Evolutionary conservation across 1,140 invertebrate species (phyloP).

Genomic region (Vanessa tameamea): DNA sequence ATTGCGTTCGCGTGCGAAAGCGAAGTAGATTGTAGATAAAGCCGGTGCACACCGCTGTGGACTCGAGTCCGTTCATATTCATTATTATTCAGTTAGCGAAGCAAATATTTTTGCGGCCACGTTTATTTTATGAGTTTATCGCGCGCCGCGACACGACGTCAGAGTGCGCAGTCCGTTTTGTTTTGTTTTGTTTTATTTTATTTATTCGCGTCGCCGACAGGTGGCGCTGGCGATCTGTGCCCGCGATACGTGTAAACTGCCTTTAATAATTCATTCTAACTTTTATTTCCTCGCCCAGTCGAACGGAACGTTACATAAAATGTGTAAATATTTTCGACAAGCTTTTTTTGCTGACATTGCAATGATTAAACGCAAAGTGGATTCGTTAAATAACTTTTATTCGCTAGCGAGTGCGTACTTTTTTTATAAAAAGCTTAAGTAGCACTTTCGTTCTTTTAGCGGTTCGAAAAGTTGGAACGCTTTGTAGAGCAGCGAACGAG

Average conservation of each 20-base stretch:
- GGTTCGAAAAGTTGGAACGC: conserved; percentile 23
- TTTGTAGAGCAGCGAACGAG: conserved; percentile 21
- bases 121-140: conserved; percentile 47
- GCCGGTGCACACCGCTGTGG: conserved; percentile 20
- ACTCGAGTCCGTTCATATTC: conserved; percentile 43
- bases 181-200: conserved; percentile 54
- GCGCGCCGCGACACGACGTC: conserved; percentile 38
- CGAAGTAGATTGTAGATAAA: conserved; percentile 29
- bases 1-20: conserved; percentile 24
- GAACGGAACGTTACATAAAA: conserved; percentile 35
- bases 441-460: conserved; percentile 31
- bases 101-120: conserved; percentile 56
- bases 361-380: conserved; percentile 22
- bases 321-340: conserved; percentile 32
- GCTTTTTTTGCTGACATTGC: conserved; percentile 23
- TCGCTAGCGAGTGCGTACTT: background rate
- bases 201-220: conserved; percentile 62
- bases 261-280: conserved; percentile 56
- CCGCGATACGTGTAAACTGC: conserved; percentile 57
- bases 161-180: conserved; percentile 29
- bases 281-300: conserved; percentile 51
- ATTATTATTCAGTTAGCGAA: conserved; percentile 61
- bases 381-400: conserved; percentile 22
- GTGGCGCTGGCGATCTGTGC: conserved; percentile 54
- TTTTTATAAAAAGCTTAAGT: conserved; percentile 27